These are phyloP conservation scores for Neopipo cinnamomea DNA, from an alignment of 2,113 vertebrate genomes.

Conservation along the genomic window DNA sequence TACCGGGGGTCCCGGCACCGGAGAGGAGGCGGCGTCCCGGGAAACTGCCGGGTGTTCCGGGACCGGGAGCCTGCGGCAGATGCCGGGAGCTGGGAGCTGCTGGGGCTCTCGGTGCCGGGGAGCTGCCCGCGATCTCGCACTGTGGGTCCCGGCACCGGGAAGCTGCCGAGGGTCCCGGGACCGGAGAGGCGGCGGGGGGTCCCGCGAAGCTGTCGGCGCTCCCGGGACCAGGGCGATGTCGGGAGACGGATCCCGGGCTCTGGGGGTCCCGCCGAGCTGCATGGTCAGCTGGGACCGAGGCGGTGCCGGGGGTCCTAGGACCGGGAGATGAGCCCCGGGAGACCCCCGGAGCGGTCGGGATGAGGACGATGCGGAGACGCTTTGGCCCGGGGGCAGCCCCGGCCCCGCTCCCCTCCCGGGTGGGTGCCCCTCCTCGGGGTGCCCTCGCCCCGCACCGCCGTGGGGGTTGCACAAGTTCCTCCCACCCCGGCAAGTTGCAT, in stretches of 20 bases:
- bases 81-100: background rate
- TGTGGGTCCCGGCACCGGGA: background rate
- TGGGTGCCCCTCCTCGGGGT: background rate
- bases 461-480: background rate
- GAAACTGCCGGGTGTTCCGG: background rate
- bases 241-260: background rate
- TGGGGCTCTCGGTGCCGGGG: background rate
- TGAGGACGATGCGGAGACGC: background rate
- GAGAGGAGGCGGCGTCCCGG: background rate
- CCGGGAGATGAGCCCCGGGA: background rate
- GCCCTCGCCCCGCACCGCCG: background rate
- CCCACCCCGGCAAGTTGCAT: background rate
- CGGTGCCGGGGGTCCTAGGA: background rate
- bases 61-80: background rate
- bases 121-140: background rate
- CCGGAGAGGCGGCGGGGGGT: background rate
- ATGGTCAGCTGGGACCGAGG: background rate
- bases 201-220: background rate
- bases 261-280: background rate
- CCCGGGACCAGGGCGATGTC: background rate
- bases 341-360: background rate
- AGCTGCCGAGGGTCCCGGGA: background rate
- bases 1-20: background rate
- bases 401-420: too few relatives aligned
- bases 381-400: background rate